Conservation (phyloP, 2,888 invertebrate species). For the Zeuzera pyrina region DNA sequence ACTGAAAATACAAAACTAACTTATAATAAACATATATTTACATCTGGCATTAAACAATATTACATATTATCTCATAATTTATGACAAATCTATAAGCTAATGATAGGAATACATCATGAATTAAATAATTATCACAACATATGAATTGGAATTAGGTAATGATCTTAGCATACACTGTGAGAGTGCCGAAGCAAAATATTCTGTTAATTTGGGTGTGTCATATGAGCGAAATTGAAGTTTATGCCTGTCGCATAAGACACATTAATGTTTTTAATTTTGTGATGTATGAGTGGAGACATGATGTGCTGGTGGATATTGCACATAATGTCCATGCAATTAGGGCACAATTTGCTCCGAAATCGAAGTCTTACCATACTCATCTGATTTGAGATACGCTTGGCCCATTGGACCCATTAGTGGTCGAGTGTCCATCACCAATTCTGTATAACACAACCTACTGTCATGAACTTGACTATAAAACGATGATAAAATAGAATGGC, state of each 20-base stretch:
- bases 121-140: too few relatives aligned
- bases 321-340: constrained; percentile 58
- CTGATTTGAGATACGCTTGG: constrained; percentile 87
- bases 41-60: too few relatives aligned
- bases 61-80: too few relatives aligned
- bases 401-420: constrained; percentile 84
- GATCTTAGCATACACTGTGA: too few relatives aligned
- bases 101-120: too few relatives aligned
- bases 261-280: constrained; percentile 14
- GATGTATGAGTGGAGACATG: not conserved
- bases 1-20: too few relatives aligned
- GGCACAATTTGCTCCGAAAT: constrained; percentile 36
- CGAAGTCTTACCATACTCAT: constrained; percentile 83
- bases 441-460: constrained; percentile 58
- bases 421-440: constrained; percentile 82
- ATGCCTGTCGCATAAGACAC: constrained; percentile 49
- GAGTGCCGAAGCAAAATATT: not conserved
- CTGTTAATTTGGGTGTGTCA: not conserved
- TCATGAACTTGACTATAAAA: too few relatives aligned
- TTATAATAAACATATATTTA: too few relatives aligned
- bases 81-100: too few relatives aligned
- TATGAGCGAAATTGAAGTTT: constrained; percentile 24
- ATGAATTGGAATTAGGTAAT: too few relatives aligned
- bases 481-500: too few relatives aligned
- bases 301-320: constrained; percentile 34